phyloP scores from a whole-genome alignment of 1,140 invertebrate genomes.

The Aphaenogaster ashmeadi region DNA sequence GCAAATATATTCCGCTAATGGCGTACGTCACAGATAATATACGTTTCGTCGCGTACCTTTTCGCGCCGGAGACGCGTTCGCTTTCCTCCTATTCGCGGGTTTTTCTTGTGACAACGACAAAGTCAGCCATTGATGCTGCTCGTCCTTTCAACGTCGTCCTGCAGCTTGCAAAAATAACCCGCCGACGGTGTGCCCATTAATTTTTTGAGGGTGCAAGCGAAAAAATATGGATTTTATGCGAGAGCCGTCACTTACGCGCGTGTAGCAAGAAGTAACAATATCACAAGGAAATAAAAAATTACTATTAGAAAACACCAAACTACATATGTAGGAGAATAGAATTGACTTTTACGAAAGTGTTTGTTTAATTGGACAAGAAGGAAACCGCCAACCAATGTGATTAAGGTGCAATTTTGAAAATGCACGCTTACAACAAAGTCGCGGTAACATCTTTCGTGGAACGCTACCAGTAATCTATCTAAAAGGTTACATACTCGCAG shows the following conservation, averaged over 20 bases:
- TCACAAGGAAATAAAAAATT: neutral
- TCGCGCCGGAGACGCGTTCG: slow-evolving; percentile 29
- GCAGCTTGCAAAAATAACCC: slow-evolving; percentile 45
- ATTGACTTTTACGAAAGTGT: neutral
- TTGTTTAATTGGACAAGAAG: neutral
- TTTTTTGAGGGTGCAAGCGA: slow-evolving; percentile 42
- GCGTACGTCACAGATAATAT: slow-evolving; percentile 47
- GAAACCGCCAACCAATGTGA: neutral
- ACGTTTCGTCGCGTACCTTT: slow-evolving; percentile 55
- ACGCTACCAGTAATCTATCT: neutral
- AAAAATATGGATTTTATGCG: slow-evolving; percentile 46
- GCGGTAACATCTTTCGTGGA: neutral
- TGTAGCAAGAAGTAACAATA: neutral
- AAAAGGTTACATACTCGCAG: neutral
- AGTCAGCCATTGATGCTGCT: slow-evolving; percentile 43
- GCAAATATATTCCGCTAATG: slow-evolving; percentile 61
- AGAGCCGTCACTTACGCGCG: neutral
- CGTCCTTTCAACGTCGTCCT: slow-evolving; percentile 34
- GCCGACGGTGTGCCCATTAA: slow-evolving; percentile 36
- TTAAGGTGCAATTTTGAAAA: slow-evolving; percentile 32
- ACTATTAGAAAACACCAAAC: neutral
- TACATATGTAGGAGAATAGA: neutral
- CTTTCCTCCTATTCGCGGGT: slow-evolving; percentile 19
- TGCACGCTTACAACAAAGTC: neutral
- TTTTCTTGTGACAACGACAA: slow-evolving; percentile 55